Percentiles rank a stretch among this genome's conserved stretches.
phyloP scores from a whole-genome alignment of 1,140 invertebrate species.

The Phthorimaea operculella region DNA sequence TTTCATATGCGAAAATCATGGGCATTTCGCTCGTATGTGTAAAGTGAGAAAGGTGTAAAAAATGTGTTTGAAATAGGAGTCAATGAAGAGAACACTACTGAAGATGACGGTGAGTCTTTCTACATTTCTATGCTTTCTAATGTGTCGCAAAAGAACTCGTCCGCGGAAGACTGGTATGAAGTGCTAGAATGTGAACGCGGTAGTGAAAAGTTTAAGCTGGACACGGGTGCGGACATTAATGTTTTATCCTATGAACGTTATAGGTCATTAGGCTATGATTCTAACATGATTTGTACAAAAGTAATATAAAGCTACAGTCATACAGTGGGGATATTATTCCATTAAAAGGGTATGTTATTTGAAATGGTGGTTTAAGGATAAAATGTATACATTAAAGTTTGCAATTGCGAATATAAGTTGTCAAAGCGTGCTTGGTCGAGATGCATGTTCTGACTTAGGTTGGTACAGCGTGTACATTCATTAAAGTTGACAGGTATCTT shows the following conservation, averaged over 20 bases:
- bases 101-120: neutral
- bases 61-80: slow-evolving; percentile 6
- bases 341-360: slow-evolving; percentile 24
- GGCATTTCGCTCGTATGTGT: neutral
- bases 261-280: slow-evolving; percentile 2
- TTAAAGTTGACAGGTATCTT: slow-evolving; percentile 3
- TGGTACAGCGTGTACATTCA: slow-evolving; percentile 5
- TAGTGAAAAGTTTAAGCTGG: slow-evolving; percentile 4
- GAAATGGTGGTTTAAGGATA: slow-evolving; percentile 18
- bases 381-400: slow-evolving; percentile 1
- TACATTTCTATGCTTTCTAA: neutral
- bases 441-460: slow-evolving; percentile 7
- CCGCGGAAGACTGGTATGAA: slow-evolving; percentile 7
- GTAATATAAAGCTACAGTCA: slow-evolving; percentile 1
- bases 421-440: slow-evolving; percentile 11
- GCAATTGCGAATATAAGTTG: slow-evolving; percentile 8
- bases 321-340: slow-evolving; percentile 2
- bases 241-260: neutral
- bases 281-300: neutral
- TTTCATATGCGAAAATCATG: neutral
- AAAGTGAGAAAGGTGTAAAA: neutral
- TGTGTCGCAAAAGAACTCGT: neutral
- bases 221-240: slow-evolving; percentile 5
- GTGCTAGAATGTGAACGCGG: neutral
- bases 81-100: neutral